phyloP scores from a whole-genome alignment of 2,888 invertebrate genomes.

The Urechis unicinctus region DNA sequence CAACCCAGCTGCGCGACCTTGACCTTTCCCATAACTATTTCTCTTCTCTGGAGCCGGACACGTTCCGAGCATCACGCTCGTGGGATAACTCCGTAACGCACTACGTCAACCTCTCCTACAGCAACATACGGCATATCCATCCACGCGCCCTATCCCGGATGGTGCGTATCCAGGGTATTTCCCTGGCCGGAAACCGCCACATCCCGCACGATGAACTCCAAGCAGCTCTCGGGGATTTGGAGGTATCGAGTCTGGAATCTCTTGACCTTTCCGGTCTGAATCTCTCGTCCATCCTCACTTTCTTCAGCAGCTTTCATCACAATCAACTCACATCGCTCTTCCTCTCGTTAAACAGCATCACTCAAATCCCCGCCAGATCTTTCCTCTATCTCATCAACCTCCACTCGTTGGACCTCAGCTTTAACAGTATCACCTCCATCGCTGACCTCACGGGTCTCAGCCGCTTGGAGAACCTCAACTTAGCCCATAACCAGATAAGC shows the following conservation, averaged over 20 bases:
- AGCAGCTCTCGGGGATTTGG: constrained; percentile 18
- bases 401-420: constrained; percentile 20
- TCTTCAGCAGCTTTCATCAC: constrained; percentile 20
- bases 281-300: constrained; percentile 10
- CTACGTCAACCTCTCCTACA: constrained; percentile 26
- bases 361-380: constrained; percentile 11
- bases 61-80: constrained; percentile 21
- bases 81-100: constrained; percentile 23
- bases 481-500: constrained; percentile 12
- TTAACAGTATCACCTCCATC: constrained; percentile 19
- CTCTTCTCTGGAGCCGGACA: constrained; percentile 15
- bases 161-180: constrained; percentile 16
- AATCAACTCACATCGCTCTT: constrained; percentile 21
- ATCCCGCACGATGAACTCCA: constrained; percentile 18
- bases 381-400: constrained; percentile 22
- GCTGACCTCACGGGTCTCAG: constrained; percentile 14
- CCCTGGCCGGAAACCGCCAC: constrained; percentile 24
- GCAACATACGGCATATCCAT: constrained; percentile 25
- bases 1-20: constrained; percentile 23
- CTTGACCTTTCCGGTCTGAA: constrained; percentile 15
- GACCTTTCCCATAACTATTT: constrained; percentile 30
- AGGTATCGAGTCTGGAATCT: constrained; percentile 17
- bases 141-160: constrained; percentile 15
- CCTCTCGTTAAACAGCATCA: constrained; percentile 23
- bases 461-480: constrained; percentile 8